Conservation (phyloP, 2,797 vertebrate species). For the Danio choprae region DNA sequence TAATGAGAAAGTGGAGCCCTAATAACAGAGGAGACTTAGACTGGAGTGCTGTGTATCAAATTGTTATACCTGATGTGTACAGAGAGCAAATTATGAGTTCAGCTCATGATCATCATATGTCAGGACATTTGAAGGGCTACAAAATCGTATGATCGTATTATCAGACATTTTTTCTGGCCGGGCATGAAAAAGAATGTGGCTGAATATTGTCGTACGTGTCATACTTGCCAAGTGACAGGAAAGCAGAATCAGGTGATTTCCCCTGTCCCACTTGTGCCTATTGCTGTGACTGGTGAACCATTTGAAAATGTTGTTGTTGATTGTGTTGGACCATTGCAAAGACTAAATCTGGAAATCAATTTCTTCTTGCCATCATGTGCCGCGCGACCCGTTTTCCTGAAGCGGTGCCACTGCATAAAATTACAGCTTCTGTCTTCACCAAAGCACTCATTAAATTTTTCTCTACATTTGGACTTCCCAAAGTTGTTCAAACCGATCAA, state of each 20-base stretch:
- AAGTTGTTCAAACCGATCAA: too few species aligned
- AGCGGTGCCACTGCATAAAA: not conserved
- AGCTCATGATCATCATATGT: not conserved
- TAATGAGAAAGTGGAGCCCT: not conserved
- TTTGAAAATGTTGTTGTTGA: not conserved
- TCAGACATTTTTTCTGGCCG: not conserved
- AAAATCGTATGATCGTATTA: too few species aligned
- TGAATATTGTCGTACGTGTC: too few species aligned
- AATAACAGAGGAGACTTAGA: not conserved
- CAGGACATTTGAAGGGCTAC: not conserved
- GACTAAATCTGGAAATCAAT: not conserved
- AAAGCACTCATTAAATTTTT: not conserved
- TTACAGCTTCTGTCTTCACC: not conserved
- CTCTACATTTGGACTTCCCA: not conserved
- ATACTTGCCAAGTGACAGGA: too few species aligned
- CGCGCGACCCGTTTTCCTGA: not conserved
- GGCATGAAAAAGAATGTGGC: not conserved
- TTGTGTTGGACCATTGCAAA: not conserved
- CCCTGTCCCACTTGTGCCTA: not conserved
- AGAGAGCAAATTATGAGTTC: not conserved
- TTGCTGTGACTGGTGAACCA: not conserved
- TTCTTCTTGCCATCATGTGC: not conserved
- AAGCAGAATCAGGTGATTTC: not conserved
- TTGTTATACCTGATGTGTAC: not conserved
- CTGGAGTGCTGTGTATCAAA: not conserved